Evolutionary conservation across 2,113 vertebrate species (phyloP), one percentile per base, ranked within the genome.

Genomic region (Hydrochoerus hydrochaeris): DNA sequence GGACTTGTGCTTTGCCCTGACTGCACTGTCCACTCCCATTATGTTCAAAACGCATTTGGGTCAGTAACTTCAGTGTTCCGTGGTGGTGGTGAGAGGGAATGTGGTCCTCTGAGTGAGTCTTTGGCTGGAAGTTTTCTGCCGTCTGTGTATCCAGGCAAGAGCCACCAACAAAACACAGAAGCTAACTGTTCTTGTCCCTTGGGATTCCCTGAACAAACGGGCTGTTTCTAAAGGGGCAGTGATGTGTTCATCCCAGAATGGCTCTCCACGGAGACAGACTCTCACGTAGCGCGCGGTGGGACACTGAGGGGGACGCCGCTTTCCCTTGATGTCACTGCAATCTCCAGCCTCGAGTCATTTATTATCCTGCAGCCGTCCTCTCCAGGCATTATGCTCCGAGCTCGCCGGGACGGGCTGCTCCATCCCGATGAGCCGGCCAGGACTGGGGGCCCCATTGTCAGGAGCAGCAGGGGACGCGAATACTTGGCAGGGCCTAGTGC

Each of bases 391-490:
- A 81, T 97, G 97, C 88, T 80, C 96, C 84, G 95, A 97, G 97
- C 98, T 97, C 96, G 84, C 97, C 49, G 97, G 98, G 98, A 98
- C 98, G 98, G 98, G 97, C 94, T 95, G 75, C 97, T 97, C 97
- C 91, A 95, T 98, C 96, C 98, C 98, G 97, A 80, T 97, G 98
- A 98, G 98, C 84, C 60, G 94, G 96, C 98, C 96, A 38, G 95
- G 98, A 97, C 97, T 91, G 94, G 97, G 97, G 97, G 97, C 96
- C 63, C 96, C 97, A 98, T 99, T 99, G 98, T 99, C 85, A 89
- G 97, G 73, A 98, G 97, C 98, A 82, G 97, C 98, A 97, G 98
- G 98, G 98, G 98, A 97, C 77, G 96, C 92, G 97, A 97, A 98
- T 98, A 98, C 96, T 98, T 99, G 98, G 98, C 98, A 98, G 94